Base-by-base conservation (phyloP, 2,797 vertebrate species). In the Amphiprion clarkii region DNA sequence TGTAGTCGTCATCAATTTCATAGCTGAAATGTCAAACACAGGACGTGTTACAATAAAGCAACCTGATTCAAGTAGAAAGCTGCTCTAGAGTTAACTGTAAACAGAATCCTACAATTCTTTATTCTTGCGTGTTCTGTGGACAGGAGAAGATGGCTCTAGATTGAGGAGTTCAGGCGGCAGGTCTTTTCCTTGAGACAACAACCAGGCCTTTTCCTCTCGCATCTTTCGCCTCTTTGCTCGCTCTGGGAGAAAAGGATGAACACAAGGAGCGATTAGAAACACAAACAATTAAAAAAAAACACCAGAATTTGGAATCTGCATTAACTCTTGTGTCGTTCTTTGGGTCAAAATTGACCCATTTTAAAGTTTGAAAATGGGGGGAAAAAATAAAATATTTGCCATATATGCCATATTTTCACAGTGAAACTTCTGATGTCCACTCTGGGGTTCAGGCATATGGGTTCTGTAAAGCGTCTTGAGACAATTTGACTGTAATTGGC, bases 1-100 rank as follows among this genome's bases (percentile, higher is more conserved):
- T 99, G 91, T 98, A 99, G 86, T 99, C 98, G 1, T 99, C 98
- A 1, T 99, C 98, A 68, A 99, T 91, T 77, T 99, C 98, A 89
- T 97, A 99, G 89, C 97, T 99, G 93, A 60, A 94, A 93, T 7
- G 70, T 40, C 19, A 42, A 88, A 85, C 36, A 67, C 0, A 48
- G 1, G 2, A 71, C 31, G 56, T 0, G 25, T 84, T 75, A 73
- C 3, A 63, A 51, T 31, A 9, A 25, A 44, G 31, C 54, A 51
- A 14, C 1, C 6, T 3, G 0, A 44, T 52, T 67, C 0, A 19
- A 69, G 21, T 5, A 52, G 5, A 42, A 36, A 48, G 13, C 23
- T 75, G 67, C 65, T 36, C 11, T 58, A 4, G 19, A 62, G 17
- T 29, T 12, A 46, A 17, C 72, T 3, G 12, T 5, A 12, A 49